Evolutionary conservation across 2,797 vertebrate species (phyloP).

Genomic region (Lacerta viridis): DNA sequence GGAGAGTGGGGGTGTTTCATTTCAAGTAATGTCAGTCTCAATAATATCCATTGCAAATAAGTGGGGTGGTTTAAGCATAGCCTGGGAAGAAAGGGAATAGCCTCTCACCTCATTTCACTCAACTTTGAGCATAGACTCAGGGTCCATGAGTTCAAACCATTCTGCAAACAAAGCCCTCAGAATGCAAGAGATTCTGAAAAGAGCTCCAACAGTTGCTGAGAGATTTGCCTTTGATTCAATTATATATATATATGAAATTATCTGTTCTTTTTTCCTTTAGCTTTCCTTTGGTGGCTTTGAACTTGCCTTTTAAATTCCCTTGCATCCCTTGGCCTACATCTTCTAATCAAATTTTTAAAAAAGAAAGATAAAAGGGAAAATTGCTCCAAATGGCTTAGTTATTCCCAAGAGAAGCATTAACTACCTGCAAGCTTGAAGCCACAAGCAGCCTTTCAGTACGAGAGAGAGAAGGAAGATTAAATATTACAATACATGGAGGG

Average conservation of each 20-base stretch:
- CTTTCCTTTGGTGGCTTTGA: slow-evolving; percentile 42
- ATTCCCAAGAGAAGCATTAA: slow-evolving; percentile 61
- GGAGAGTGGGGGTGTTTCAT: background rate
- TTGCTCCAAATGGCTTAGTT: slow-evolving; percentile 51
- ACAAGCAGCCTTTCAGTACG: no score
- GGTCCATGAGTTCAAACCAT: slow-evolving; percentile 57
- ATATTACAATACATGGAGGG: no score
- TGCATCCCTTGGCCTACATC: slow-evolving; percentile 43
- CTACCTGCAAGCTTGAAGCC: slow-evolving; percentile 41
- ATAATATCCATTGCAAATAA: background rate
- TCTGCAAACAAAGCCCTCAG: slow-evolving; percentile 60
- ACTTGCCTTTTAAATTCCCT: slow-evolving; percentile 57
- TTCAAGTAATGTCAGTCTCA: background rate
- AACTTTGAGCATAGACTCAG: slow-evolving; percentile 30
- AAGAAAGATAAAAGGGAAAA: slow-evolving; percentile 51
- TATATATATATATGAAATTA: slow-evolving; percentile 41
- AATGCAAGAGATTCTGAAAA: slow-evolving; percentile 56
- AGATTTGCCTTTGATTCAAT: slow-evolving; percentile 54
- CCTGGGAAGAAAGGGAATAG: background rate
- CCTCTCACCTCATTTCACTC: background rate
- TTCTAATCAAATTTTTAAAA: slow-evolving; percentile 62
- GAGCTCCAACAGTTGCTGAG: slow-evolving; percentile 34
- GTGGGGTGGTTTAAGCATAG: background rate
- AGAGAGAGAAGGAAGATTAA: no score
- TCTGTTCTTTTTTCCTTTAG: background rate